Evolutionary conservation across 23 tunicate species (phyloP), one percentile per base, ranked within the genome.

Genomic region (Halocynthia roretzi): DNA sequence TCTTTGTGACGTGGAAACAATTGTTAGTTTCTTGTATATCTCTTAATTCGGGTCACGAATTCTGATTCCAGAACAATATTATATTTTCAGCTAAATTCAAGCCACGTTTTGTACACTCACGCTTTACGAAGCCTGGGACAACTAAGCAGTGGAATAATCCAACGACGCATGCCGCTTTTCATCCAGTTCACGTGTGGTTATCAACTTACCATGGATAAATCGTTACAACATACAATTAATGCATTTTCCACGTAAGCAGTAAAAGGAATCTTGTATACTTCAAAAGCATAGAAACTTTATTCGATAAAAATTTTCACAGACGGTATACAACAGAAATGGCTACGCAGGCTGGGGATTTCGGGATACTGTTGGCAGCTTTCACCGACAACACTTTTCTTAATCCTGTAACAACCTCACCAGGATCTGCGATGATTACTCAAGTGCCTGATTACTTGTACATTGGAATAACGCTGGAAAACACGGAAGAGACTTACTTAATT

Each of bases 351-450:
- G 81, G 40, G 5, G 71, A 77, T 8, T 62, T 66, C 7, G 73
- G 52, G 19, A 56, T 80, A 12, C 63, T 70, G 23, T 68, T 80
- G 73, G 83, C 83, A 9, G 51, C 69, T 23, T 80, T 68, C 51
- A 53, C 55, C 52, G 73, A 80, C 44, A 17, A 69, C 7, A 80
- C 83, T 8, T 80, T 68, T 51, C 50, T 70, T 20, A 50, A 7
- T 67, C 67, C 76, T 23, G 67, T 69, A 18, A 51, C 55, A 52
- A 48, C 70, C 9, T 65, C 22, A 20, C 70, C 70, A 8, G 76
- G 76, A 15, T 51, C 67, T 4, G 53, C 17, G 0, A 53, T 65
- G 18, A n/a, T 66, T 12, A 68, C 23, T 54, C 48, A 65, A 65
- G 76, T 80, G 0, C 75, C 75, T 8, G 60, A 52, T 8, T 21